phyloP scores from a whole-genome alignment of 2,797 vertebrate genomes.

The Adelosebastes latens region DNA sequence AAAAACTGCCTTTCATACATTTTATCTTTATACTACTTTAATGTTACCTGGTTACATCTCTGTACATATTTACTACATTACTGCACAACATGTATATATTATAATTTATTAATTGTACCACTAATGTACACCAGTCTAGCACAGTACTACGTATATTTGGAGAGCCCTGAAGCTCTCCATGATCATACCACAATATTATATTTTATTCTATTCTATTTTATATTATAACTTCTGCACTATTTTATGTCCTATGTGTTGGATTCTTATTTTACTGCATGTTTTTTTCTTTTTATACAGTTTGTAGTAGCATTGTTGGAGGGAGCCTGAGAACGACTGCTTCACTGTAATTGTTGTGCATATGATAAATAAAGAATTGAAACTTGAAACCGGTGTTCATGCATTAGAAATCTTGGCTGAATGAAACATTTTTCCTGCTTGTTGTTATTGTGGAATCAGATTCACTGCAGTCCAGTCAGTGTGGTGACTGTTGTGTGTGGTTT shows the following conservation, averaged over 20 bases:
- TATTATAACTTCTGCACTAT: background rate
- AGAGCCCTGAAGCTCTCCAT: too few species aligned
- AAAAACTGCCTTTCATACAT: background rate
- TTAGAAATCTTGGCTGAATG: background rate
- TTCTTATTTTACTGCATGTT: background rate
- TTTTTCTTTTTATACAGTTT: too few species aligned
- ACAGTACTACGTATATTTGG: background rate
- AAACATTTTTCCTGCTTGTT: background rate
- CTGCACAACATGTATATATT: background rate
- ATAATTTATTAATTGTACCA: background rate
- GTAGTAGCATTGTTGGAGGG: too few species aligned
- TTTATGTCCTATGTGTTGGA: too few species aligned
- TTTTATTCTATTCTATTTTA: background rate
- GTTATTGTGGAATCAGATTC: background rate
- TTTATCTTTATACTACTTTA: background rate
- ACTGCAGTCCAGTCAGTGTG: background rate
- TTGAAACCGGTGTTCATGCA: background rate
- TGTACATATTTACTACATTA: background rate
- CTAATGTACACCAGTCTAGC: background rate
- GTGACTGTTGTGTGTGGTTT: constrained; percentile 1
- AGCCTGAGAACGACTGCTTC: background rate
- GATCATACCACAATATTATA: too few species aligned
- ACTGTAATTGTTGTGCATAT: background rate
- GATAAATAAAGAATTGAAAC: background rate
- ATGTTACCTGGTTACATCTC: background rate